These are phyloP conservation scores for Dolomedes plantarius DNA, from an alignment of 2,888 invertebrate species.

Conservation along the genomic window DNA sequence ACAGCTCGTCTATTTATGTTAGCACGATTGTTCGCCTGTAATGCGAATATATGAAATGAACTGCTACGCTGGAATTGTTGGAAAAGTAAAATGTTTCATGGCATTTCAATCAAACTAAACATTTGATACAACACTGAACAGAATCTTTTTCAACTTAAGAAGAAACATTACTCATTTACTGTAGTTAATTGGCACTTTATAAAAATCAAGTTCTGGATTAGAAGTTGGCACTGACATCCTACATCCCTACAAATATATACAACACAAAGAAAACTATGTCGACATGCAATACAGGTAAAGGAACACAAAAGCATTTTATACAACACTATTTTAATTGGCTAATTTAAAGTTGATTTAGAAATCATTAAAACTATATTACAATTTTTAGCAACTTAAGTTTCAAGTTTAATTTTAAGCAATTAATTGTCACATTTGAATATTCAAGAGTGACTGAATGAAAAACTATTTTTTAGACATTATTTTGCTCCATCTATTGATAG, in stretches of 20 bases:
- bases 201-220: too few species aligned
- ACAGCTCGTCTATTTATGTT: conserved; percentile 65
- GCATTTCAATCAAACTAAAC: conserved; percentile 21
- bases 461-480: too few species aligned
- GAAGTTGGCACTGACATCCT: conserved; percentile 13
- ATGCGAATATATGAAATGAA: conserved; percentile 68
- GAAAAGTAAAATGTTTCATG: conserved; percentile 8
- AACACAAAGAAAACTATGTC: conserved; percentile 61
- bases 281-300: conserved; percentile 57
- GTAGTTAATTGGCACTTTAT: too few species aligned
- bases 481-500: too few species aligned
- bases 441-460: too few species aligned
- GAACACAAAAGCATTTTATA: conserved; percentile 27
- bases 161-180: not conserved
- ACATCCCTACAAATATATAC: conserved; percentile 43
- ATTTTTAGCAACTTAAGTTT: too few species aligned
- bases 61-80: conserved; percentile 33
- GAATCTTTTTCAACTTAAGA: too few species aligned
- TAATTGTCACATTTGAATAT: too few species aligned
- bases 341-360: too few species aligned
- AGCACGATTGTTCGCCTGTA: conserved; percentile 68
- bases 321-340: not conserved
- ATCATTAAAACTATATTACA: too few species aligned
- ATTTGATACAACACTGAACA: conserved; percentile 39
- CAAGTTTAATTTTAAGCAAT: too few species aligned